Percentiles rank a stretch among this genome's conserved stretches.
Evolutionary conservation across 2,797 vertebrate genomes (phyloP).

Genomic region (Amblyopsis hoosieri): DNA sequence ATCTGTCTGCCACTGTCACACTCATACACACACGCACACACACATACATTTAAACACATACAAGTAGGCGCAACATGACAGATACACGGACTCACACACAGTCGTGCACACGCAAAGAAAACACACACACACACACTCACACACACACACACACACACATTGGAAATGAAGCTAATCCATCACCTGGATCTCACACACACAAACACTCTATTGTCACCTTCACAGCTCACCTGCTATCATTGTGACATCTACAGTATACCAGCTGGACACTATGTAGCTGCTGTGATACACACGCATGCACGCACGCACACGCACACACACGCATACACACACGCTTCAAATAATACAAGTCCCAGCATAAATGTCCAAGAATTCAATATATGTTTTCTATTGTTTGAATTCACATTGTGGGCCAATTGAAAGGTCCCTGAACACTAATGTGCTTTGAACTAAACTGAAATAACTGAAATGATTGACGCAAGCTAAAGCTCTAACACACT

Average conservation of each 20-base stretch:
- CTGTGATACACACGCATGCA: slow-evolving; percentile 58
- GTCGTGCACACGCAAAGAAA: slow-evolving; percentile 51
- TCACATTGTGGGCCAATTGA: background rate
- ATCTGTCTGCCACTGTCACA: slow-evolving; percentile 69
- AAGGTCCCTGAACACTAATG: no score
- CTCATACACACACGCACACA: slow-evolving; percentile 43
- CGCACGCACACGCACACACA: slow-evolving; percentile 19
- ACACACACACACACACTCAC: slow-evolving; percentile 47
- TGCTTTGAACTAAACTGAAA: no score
- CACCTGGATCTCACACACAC: slow-evolving; percentile 60
- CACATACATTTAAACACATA: slow-evolving; percentile 31
- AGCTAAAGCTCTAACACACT: no score
- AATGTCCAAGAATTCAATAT: slow-evolving; percentile 1
- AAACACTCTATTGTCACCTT: slow-evolving; percentile 64
- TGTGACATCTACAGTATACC: slow-evolving; percentile 61
- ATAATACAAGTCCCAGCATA: slow-evolving; percentile 7
- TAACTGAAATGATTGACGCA: no score
- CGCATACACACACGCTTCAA: slow-evolving; percentile 12
- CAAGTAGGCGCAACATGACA: slow-evolving; percentile 58
- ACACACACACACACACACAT: slow-evolving; percentile 57
- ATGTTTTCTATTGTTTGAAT: background rate
- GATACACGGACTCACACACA: slow-evolving; percentile 62
- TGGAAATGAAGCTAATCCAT: slow-evolving; percentile 82
- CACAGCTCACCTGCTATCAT: slow-evolving; percentile 72
- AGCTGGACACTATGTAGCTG: slow-evolving; percentile 57